Percentiles rank a stretch among this genome's conserved stretches.
phyloP scores from a whole-genome alignment of 2,888 invertebrate species.

The Icerya purchasi region DNA sequence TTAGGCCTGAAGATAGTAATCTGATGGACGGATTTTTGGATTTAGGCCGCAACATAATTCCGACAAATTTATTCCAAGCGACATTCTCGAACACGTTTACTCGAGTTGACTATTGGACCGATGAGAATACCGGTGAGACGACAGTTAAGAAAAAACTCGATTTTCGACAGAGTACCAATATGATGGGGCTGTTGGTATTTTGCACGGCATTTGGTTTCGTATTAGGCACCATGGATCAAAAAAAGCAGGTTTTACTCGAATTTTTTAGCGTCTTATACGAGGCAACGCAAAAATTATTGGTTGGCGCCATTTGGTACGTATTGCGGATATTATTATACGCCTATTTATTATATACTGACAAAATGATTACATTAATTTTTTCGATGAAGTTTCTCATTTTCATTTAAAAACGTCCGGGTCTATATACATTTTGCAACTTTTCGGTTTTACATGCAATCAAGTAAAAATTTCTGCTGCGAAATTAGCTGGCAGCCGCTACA shows the following conservation, averaged over 20 bases:
- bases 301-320: slow-evolving; percentile 68
- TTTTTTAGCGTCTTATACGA: slow-evolving; percentile 75
- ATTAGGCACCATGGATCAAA: slow-evolving; percentile 58
- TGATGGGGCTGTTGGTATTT: slow-evolving; percentile 72
- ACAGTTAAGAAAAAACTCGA: neutral
- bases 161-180: slow-evolving; percentile 52
- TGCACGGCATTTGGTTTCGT: slow-evolving; percentile 73
- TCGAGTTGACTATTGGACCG: neutral
- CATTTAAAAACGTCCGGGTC: no score
- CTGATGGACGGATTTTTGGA: slow-evolving; percentile 71
- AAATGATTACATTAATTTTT: no score
- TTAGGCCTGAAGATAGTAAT: slow-evolving; percentile 29
- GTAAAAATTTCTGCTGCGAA: no score
- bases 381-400: no score
- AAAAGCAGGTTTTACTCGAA: slow-evolving; percentile 58
- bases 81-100: slow-evolving; percentile 31
- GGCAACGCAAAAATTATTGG: slow-evolving; percentile 78
- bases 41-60: slow-evolving; percentile 76
- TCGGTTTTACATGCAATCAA: no score
- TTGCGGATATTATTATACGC: no score
- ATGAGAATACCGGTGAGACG: neutral
- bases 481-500: no score
- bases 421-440: no score
- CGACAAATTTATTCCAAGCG: slow-evolving; percentile 77
- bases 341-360: no score